phyloP scores from a whole-genome alignment of 1,140 invertebrate species.

The Drosophila orena region DNA sequence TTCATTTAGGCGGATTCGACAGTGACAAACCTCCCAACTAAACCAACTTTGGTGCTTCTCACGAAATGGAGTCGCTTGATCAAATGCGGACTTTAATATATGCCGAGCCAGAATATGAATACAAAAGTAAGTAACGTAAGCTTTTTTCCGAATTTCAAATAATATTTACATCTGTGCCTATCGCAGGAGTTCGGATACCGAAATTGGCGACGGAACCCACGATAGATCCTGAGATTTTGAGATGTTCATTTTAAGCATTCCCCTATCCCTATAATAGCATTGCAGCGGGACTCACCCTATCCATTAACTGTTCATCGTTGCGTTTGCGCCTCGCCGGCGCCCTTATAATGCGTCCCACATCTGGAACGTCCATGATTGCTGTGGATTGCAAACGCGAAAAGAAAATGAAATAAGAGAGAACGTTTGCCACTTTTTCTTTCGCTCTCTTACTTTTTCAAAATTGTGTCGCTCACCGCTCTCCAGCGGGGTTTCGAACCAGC shows the following conservation, averaged over 20 bases:
- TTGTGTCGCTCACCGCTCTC: neutral
- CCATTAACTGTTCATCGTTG: conserved; percentile 78
- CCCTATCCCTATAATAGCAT: neutral
- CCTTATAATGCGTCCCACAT: conserved; percentile 75
- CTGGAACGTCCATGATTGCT: conserved; percentile 70
- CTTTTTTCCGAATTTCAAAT: too few species aligned
- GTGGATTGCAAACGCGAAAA: neutral
- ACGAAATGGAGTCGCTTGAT: neutral
- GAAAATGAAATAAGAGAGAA: too few species aligned
- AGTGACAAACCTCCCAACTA: conserved; percentile 30
- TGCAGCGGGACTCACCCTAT: conserved; percentile 65
- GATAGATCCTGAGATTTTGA: neutral
- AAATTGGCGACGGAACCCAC: neutral
- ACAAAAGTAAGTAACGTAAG: too few species aligned
- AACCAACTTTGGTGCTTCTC: conserved; percentile 3
- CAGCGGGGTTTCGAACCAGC: conserved; percentile 32
- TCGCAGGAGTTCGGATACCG: neutral
- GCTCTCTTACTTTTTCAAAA: too few species aligned
- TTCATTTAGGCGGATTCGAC: conserved; percentile 23
- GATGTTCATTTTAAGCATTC: neutral
- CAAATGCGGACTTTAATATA: neutral
- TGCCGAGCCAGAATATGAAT: too few species aligned
- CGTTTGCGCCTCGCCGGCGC: conserved; percentile 76
- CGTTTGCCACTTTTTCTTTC: too few species aligned
- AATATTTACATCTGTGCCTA: too few species aligned